phyloP scores from a whole-genome alignment of 2,113 vertebrate species.

The Ramphastos sulfuratus region DNA sequence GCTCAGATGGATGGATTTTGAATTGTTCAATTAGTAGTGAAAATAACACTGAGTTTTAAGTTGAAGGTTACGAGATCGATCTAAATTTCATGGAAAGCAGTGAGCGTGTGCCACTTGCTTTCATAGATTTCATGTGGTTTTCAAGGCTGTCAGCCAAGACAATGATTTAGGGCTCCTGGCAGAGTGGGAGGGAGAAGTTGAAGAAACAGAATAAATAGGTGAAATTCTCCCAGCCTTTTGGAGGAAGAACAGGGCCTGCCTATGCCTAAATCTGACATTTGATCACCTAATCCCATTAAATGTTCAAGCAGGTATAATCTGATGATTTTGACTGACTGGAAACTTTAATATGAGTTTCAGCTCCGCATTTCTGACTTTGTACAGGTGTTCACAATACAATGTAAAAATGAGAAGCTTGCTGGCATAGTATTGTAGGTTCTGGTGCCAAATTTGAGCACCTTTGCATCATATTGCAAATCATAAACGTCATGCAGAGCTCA shows the following conservation, averaged over 20 bases:
- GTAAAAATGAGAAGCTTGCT: background rate
- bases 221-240: background rate
- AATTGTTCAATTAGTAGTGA: conserved; percentile 14
- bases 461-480: background rate
- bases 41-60: conserved; percentile 2
- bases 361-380: background rate
- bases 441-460: background rate
- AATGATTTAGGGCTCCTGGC: background rate
- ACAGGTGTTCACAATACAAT: rapidly evolving
- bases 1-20: background rate
- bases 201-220: background rate
- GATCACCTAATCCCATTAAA: background rate
- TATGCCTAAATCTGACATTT: background rate
- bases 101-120: background rate
- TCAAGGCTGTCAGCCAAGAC: background rate
- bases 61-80: background rate
- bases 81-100: background rate
- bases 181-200: background rate
- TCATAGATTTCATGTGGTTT: background rate
- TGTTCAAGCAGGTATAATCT: background rate
- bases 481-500: rapidly evolving
- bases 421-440: background rate
- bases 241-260: background rate
- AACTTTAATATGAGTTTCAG: background rate
- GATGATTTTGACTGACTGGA: background rate